Evolutionary conservation across 2,888 invertebrate genomes (phyloP).

Genomic region (Euphydryas editha): DNA sequence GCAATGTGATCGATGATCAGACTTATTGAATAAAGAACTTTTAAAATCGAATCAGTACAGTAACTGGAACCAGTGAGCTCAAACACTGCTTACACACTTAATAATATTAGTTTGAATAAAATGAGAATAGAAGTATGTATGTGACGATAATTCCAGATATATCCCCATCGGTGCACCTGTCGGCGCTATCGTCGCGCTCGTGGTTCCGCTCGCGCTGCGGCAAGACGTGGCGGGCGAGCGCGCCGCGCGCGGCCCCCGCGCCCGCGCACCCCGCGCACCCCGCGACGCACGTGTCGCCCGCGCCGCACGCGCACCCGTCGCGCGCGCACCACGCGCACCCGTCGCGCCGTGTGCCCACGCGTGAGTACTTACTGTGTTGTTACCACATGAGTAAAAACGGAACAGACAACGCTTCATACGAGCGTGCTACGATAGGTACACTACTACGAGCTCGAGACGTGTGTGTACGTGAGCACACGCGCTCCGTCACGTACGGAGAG

Average conservation of each 20-base stretch:
- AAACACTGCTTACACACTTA: background rate
- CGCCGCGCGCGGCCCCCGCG: conserved; percentile 33
- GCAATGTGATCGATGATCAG: no score
- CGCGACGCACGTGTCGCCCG: background rate
- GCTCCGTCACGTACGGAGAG: no score
- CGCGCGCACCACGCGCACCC: conserved; percentile 8
- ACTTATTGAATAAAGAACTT: no score
- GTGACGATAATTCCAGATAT: conserved; percentile 81
- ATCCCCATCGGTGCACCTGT: conserved; percentile 86
- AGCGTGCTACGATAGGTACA: no score
- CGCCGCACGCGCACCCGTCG: conserved; percentile 13
- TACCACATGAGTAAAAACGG: no score
- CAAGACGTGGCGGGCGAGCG: conserved; percentile 48
- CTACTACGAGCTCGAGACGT: no score
- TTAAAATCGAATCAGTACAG: no score
- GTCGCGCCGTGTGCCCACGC: conserved; percentile 47
- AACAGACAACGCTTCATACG: no score
- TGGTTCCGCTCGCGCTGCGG: conserved; percentile 91
- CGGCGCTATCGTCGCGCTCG: conserved; percentile 88
- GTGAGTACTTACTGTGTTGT: conserved; percentile 46
- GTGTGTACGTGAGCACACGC: no score
- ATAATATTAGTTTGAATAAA: background rate
- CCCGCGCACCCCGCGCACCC: background rate
- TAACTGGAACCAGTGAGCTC: no score
- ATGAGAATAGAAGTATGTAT: background rate